Conservation (phyloP, 2,888 invertebrate species). For the Meteorus cinctellus region DNA sequence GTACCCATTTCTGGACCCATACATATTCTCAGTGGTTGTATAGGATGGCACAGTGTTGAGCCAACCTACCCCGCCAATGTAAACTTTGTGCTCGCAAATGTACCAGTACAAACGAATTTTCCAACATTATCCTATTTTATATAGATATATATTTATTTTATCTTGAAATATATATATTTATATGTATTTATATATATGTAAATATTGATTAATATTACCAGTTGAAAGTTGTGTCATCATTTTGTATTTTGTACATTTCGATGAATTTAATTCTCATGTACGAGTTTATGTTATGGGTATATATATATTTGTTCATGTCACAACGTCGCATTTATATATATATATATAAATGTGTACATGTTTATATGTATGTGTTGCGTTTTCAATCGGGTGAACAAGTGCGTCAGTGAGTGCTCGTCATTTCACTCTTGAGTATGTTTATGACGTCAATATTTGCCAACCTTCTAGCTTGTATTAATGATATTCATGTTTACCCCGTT, state of each 20-base stretch:
- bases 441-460: conserved; percentile 58
- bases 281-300: neutral
- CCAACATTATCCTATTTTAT: neutral
- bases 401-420: conserved; percentile 33
- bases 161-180: neutral
- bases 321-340: neutral
- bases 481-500: conserved; percentile 51
- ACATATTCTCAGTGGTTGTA: conserved; percentile 31
- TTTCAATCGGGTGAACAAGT: conserved; percentile 33
- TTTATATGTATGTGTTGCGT: neutral
- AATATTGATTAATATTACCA: neutral
- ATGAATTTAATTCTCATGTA: conserved; percentile 23
- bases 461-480: conserved; percentile 56
- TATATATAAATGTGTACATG: neutral
- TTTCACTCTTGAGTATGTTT: conserved; percentile 48
- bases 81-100: neutral
- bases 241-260: neutral
- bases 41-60: neutral
- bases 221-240: neutral
- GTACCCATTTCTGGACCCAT: conserved; percentile 43
- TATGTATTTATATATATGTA: neutral
- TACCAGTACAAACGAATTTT: conserved; percentile 20
- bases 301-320: conserved; percentile 13
- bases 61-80: conserved; percentile 5
- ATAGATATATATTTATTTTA: neutral